Base-by-base conservation (phyloP, 2,113 vertebrate genomes). In the Ceyx cyanopectus region DNA sequence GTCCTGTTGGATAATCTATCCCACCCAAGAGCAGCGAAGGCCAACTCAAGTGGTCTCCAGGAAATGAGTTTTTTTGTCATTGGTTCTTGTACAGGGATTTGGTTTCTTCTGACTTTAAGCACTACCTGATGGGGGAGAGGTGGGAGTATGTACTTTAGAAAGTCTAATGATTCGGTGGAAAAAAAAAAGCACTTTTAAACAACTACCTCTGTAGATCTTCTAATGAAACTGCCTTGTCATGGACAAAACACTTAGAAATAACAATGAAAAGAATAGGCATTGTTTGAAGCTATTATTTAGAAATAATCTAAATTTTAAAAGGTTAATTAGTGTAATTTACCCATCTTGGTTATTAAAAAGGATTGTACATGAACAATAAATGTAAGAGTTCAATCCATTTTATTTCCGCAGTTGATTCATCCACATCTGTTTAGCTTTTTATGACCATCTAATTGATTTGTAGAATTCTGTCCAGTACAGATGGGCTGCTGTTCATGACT, bases 251-350 rank as follows among this genome's bases (percentile, higher is more conserved):
- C 94, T 97, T 94, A 79, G 34, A 91, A 93, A 62, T 46, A 96
- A 94, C 89, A 81, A 79, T 88, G 90, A 93, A 95, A 81, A 96
- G 87, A 93, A 97, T 94, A 96, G 89, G 90, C 94, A 98, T 98
- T 99, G 98, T 99, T 98, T 98, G 95, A 97, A 96, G 97, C 92
- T 97, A 98, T 99, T 99, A 98, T 99, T 98, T 98, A 97, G 96
- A 98, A 98, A 98, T 98, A 93, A 97, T 97, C 98, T 98, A 98
- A 97, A 41, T 93, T 98, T 98, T 98, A 98, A 98, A 98, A 98
- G 98, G 98, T 99, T 99, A 99, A 99, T 99, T 98, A 98, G 97
- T 98, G 97, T 98, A 99, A 99, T 99, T 99, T 99, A 98, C 96
- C 96, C 98, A 96, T 98, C 93, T 97, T 95, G 79, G 97, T 98